Conservation (phyloP, 2,113 vertebrate species). For the Atrichornis clamosus region DNA sequence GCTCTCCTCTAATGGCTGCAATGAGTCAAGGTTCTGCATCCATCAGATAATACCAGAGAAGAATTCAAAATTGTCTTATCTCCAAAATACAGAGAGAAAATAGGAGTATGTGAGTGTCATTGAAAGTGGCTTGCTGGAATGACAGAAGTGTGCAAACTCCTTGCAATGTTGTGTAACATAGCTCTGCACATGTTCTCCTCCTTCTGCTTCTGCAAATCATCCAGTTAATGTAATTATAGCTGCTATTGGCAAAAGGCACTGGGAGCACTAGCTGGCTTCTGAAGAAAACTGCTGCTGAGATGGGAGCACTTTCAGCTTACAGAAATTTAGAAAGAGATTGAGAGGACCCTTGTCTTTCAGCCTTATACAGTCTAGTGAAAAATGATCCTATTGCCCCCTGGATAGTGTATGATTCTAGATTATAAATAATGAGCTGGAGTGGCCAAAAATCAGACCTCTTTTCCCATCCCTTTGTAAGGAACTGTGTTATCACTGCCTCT, state of each 20-base stretch:
- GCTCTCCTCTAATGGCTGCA: not conserved
- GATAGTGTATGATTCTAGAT: not conserved
- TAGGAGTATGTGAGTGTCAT: not conserved
- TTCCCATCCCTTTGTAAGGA: not conserved
- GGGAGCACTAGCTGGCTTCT: not conserved
- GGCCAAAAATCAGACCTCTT: not conserved
- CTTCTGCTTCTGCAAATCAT: constrained; percentile 34
- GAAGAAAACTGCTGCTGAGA: not conserved
- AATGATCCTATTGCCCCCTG: not conserved
- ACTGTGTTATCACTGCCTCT: not conserved
- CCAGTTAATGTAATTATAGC: constrained; percentile 31
- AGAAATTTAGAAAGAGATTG: not conserved
- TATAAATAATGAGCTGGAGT: not conserved
- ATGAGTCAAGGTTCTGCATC: not conserved
- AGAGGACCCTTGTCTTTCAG: not conserved
- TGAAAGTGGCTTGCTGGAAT: not conserved
- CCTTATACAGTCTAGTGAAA: not conserved
- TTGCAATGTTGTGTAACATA: not conserved
- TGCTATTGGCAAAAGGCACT: constrained; percentile 8
- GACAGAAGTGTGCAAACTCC: constrained; percentile 27
- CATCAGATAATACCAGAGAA: not conserved
- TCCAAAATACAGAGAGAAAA: constrained; percentile 11
- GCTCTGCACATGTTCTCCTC: constrained; percentile 14
- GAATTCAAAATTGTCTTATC: not conserved
- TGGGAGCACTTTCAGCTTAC: not conserved